Conservation (phyloP, 2,113 vertebrate genomes). For the Mobula birostris region DNA sequence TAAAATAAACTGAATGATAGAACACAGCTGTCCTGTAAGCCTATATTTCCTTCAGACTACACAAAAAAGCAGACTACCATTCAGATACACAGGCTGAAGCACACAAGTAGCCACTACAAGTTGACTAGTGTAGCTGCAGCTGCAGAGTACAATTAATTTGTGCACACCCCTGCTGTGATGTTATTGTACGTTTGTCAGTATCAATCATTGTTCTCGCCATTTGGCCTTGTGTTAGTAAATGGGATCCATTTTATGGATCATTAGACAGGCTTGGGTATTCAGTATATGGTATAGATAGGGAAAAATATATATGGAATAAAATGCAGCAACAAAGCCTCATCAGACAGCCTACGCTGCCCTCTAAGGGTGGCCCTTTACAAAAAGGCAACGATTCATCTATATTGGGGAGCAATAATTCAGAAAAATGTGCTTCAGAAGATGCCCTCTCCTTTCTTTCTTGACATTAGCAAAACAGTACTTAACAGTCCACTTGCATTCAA, state of each 20-base stretch:
- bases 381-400: not conserved
- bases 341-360: constrained; percentile 1
- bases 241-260: constrained; percentile 69
- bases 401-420: constrained; percentile 41
- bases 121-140: constrained; percentile 32
- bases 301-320: constrained; percentile 41
- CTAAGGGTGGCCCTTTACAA: constrained; percentile 19
- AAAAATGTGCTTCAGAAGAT: constrained; percentile 30
- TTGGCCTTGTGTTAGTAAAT: constrained; percentile 57
- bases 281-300: constrained; percentile 50
- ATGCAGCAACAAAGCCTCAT: constrained; percentile 21
- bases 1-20: constrained; percentile 13
- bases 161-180: constrained; percentile 35
- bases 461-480: not conserved
- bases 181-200: constrained; percentile 65
- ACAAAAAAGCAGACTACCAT: constrained; percentile 32
- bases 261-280: constrained; percentile 68
- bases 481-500: constrained; percentile 60
- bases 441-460: not conserved
- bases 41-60: not conserved
- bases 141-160: constrained; percentile 36
- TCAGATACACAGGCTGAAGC: constrained; percentile 22
- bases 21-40: constrained; percentile 15
- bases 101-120: constrained; percentile 27
- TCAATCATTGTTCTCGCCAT: constrained; percentile 62